Base-by-base conservation (phyloP, 1,140 invertebrate genomes). In the Bombus confusus region DNA sequence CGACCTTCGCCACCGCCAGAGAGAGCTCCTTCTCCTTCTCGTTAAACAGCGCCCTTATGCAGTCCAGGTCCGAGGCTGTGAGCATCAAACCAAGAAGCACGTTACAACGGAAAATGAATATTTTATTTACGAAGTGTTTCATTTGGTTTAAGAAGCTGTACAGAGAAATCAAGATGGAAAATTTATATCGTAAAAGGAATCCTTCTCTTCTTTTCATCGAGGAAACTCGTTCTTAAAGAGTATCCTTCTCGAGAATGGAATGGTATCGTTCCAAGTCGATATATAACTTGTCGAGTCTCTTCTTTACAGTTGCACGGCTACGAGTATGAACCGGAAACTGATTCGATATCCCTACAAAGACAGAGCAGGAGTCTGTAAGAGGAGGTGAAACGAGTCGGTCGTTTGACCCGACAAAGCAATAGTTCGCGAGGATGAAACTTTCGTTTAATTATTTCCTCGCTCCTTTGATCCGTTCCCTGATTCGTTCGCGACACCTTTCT, bases 11-110 rank as follows among this genome's bases (percentile, higher is more conserved):
- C 91, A 99, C 98, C 3, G 99, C 99, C 96, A 99, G 94, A 47
- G 98, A 98, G 64, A 99, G 95, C 95, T 99, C 99, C 94, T 99
- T 99, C 93, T 99, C 98, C 94, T 99, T 99, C 94, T 99, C 98
- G 96, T 98, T 99, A 96, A 99, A 99, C 74, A 99, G 96, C 37
- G 98, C 98, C 83, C 98, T 97, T 92, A 99, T 99, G 82, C 98
- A 98, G 95, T 99, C 98, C 94, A 99, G 96, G 95, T 99, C 99
- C 92, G 98, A 98, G 92, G 97, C 98, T 99, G 95, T 31, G 96
- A 94, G 92, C 57, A 73, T 13, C 22, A n/a, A 47, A 47, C 25
- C 13, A 37, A 43, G 2, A n/a, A 37, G 72, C 0, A 37, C 37
- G 68, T 69, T 39, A 39, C 22, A 28, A 37, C 12, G 1, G 68